phyloP scores from a whole-genome alignment of 2,888 invertebrate genomes.

The Chrysina gloriosa region DNA sequence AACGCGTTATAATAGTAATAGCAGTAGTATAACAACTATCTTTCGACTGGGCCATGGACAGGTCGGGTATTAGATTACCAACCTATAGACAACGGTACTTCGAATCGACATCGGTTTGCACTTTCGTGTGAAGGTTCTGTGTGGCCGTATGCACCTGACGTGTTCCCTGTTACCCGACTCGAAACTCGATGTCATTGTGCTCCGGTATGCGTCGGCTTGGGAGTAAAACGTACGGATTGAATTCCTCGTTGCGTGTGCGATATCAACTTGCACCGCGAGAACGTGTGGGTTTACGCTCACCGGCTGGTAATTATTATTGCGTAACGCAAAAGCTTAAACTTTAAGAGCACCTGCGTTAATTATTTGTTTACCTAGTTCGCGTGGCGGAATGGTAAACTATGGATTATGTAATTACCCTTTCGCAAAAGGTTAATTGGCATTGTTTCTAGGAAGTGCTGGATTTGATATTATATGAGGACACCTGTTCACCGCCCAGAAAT shows the following conservation, averaged over 20 bases:
- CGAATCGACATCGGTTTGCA: slow-evolving; percentile 13
- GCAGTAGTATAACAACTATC: slow-evolving; percentile 23
- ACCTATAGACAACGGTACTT: background rate
- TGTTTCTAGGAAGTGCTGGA: background rate
- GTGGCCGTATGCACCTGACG: slow-evolving; percentile 19
- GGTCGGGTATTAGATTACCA: slow-evolving; percentile 17
- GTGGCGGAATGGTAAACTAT: background rate
- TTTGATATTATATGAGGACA: background rate
- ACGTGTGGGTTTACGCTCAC: background rate
- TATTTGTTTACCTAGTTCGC: background rate
- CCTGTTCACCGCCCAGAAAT: background rate
- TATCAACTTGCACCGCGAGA: background rate
- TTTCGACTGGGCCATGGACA: background rate
- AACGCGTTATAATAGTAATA: slow-evolving; percentile 5
- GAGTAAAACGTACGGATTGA: slow-evolving; percentile 16
- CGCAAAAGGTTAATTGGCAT: background rate
- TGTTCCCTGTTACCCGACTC: background rate
- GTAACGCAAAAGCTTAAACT: slow-evolving; percentile 7
- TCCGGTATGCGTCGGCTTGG: background rate
- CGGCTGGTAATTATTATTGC: background rate
- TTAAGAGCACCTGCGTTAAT: slow-evolving; percentile 15
- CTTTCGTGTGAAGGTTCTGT: slow-evolving; percentile 23
- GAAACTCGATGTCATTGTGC: background rate
- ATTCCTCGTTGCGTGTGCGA: slow-evolving; percentile 4
- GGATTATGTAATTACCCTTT: slow-evolving; percentile 3